Conservation (phyloP, 1,140 invertebrate genomes). For the Dryas iulia region DNA sequence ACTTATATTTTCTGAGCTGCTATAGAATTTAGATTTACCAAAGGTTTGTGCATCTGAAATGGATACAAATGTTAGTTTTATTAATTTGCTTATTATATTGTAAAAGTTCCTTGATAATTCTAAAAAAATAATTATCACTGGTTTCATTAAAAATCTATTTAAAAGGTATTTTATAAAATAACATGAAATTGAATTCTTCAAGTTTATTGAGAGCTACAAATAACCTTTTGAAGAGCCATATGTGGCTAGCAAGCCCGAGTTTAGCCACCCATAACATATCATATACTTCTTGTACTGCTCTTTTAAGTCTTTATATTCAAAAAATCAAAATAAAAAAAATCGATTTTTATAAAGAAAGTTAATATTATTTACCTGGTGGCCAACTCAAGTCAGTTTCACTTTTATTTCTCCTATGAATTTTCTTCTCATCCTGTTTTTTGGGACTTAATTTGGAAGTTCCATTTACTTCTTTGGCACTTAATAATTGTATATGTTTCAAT, state of each 20-base stretch:
- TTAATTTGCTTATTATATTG: no score
- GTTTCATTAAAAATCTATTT: no score
- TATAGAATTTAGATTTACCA: slow-evolving; percentile 74
- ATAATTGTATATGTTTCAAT: slow-evolving; percentile 66
- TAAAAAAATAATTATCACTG: no score
- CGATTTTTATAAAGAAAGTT: not conserved
- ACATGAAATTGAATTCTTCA: no score
- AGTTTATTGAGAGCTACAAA: no score
- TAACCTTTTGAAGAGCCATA: no score
- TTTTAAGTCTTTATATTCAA: no score
- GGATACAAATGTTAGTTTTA: slow-evolving; percentile 10
- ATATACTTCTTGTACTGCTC: no score
- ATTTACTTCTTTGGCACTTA: slow-evolving; percentile 77
- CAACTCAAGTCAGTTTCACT: slow-evolving; percentile 86
- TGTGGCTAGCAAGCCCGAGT: no score
- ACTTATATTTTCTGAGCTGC: slow-evolving; percentile 61
- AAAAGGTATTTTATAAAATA: no score
- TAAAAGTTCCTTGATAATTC: no score
- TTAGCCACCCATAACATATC: no score
- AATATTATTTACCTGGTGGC: slow-evolving; percentile 73
- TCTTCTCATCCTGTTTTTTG: slow-evolving; percentile 74
- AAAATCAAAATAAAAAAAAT: slow-evolving; percentile 10
- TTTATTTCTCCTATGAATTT: slow-evolving; percentile 84
- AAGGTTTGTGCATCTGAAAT: slow-evolving; percentile 65
- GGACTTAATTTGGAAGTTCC: slow-evolving; percentile 72